Percentiles rank a stretch among this genome's conserved stretches.
These are phyloP conservation scores for Clostera curtula DNA, from an alignment of 2,888 invertebrate genomes.

Conservation along the genomic window DNA sequence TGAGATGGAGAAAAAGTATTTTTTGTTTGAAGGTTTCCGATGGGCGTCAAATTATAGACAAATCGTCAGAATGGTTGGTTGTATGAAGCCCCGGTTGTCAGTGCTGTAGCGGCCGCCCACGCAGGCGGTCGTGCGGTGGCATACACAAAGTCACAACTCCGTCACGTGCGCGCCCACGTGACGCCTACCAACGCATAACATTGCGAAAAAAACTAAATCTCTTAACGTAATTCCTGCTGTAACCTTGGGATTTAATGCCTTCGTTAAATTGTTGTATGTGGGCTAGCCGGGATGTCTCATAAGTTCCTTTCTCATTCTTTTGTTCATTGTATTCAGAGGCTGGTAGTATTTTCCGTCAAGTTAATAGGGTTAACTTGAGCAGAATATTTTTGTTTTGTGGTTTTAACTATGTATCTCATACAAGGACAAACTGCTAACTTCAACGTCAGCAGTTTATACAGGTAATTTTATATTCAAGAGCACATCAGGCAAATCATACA, in stretches of 20 bases:
- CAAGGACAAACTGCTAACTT: too few species aligned
- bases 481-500: too few species aligned
- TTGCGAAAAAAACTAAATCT: slow-evolving; percentile 70
- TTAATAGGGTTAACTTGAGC: slow-evolving; percentile 16
- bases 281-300: slow-evolving; percentile 45
- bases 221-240: slow-evolving; percentile 49
- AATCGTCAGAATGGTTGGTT: slow-evolving; percentile 21
- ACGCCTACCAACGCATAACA: slow-evolving; percentile 62
- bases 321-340: slow-evolving; percentile 49
- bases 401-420: too few species aligned
- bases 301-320: slow-evolving; percentile 43
- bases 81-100: slow-evolving; percentile 32
- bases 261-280: slow-evolving; percentile 59
- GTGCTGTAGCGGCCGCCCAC: slow-evolving; percentile 58
- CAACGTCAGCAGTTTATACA: too few species aligned
- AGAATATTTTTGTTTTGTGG: too few species aligned
- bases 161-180: slow-evolving; percentile 70
- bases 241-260: slow-evolving; percentile 69
- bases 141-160: slow-evolving; percentile 40
- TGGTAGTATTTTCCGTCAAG: slow-evolving; percentile 24
- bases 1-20: slow-evolving; percentile 4
- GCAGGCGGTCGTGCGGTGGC: slow-evolving; percentile 50
- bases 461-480: slow-evolving; percentile 9
- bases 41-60: slow-evolving; percentile 25
- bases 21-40: slow-evolving; percentile 15